phyloP scores from a whole-genome alignment of 2,888 invertebrate genomes.

The Nowickia ferox region DNA sequence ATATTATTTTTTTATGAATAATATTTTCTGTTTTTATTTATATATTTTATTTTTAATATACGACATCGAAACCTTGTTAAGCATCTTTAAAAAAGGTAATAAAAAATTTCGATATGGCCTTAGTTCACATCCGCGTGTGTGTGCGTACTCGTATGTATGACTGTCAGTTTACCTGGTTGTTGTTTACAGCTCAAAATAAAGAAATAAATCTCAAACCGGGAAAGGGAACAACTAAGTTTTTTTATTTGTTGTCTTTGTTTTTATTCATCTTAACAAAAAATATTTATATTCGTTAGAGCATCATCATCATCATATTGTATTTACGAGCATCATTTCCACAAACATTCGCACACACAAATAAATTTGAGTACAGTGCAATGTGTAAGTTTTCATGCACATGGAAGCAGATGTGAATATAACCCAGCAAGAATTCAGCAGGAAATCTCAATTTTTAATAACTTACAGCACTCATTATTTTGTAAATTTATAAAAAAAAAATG shows the following conservation, averaged over 20 bases:
- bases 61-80: slow-evolving; percentile 72
- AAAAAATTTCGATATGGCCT: slow-evolving; percentile 59
- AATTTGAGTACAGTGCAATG: slow-evolving; percentile 21
- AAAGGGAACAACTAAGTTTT: slow-evolving; percentile 61
- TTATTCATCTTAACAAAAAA: slow-evolving; percentile 29
- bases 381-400: background rate
- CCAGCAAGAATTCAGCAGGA: background rate
- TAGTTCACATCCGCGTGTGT: slow-evolving; percentile 27
- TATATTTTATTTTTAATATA: slow-evolving; percentile 65
- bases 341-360: slow-evolving; percentile 10
- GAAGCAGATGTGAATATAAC: background rate
- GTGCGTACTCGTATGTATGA: background rate
- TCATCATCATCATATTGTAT: slow-evolving; percentile 64
- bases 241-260: slow-evolving; percentile 43
- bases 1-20: slow-evolving; percentile 70
- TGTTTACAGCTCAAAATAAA: slow-evolving; percentile 64
- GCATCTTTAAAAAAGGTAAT: slow-evolving; percentile 69
- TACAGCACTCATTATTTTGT: too few relatives aligned
- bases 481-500: too few relatives aligned
- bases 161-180: slow-evolving; percentile 11
- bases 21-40: slow-evolving; percentile 58
- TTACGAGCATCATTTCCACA: slow-evolving; percentile 54
- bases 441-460: too few relatives aligned
- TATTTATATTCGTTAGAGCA: slow-evolving; percentile 72
- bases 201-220: slow-evolving; percentile 70